Evolutionary conservation across 2,113 vertebrate species (phyloP), one percentile per base, ranked within the genome.

Genomic region (Blennius ocellaris): DNA sequence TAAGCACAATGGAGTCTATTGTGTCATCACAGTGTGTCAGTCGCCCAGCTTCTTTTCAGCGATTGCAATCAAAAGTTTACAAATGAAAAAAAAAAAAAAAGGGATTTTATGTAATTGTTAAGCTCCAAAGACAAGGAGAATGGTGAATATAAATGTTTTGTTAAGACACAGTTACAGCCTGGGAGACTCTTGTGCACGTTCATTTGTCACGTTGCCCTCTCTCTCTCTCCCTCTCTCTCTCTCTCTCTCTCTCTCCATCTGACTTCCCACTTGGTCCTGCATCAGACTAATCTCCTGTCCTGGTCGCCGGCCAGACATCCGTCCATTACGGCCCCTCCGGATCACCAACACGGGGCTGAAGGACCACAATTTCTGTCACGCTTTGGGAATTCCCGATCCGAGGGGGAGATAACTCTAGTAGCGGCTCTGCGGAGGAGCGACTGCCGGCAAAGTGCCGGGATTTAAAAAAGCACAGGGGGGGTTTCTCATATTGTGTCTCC

Each of bases 251-350:
- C 21, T 30, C 21, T 30, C 69, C 58, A 14, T 39, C 65, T 4
- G 9, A 78, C 51, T 60, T 60, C 48, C 68, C 50, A 74, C 72
- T 65, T 66, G 56, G 58, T 73, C 59, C 69, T 53, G 50, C 62
- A 52, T 60, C 78, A 73, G 52, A 76, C 45, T 82, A 80, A 90
- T 77, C 79, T 76, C 67, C 76, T 73, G 69, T 10, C 21, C 39
- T 61, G 54, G 67, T 21, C 8, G 66, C 69, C 40, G 62, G 54
- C 21, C 66, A 58, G 8, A 87, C 86, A 85, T 81, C 83, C 87
- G 80, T 71, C 82, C 63, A 36, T 1, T 40, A 55, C 12, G 60
- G 5, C 71, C 38, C 2, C 55, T 58, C 62, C 38, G 49, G 60
- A 69, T 68, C 5, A 21, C 45, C 66, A 66, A 66, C 6, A 73